Evolutionary conservation across 2,888 invertebrate genomes (phyloP).

Genomic region (Cactoblastis cactorum): DNA sequence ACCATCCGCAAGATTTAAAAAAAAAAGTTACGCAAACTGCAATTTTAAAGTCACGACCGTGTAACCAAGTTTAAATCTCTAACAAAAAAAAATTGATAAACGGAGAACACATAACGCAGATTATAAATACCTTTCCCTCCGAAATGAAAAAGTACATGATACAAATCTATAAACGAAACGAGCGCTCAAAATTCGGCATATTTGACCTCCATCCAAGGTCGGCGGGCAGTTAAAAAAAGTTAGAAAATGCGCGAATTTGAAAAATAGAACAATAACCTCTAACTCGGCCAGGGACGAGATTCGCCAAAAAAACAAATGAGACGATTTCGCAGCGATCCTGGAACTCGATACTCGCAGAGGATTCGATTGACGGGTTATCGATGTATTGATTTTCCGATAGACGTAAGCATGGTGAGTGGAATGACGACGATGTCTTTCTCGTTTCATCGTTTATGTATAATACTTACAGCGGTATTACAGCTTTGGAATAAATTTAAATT

Average conservation of each 20-base stretch:
- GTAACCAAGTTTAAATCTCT: no score
- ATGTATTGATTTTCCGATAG: constrained; percentile 35
- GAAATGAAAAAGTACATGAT: no score
- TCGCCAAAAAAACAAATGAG: constrained; percentile 56
- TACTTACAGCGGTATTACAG: no score
- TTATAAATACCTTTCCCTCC: no score
- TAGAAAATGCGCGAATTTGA: constrained; percentile 57
- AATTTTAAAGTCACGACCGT: no score
- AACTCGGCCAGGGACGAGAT: constrained; percentile 74
- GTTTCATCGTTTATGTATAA: no score
- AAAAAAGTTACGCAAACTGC: no score
- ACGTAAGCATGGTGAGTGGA: constrained; percentile 10
- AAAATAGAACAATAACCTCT: constrained; percentile 74
- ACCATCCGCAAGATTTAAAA: no score
- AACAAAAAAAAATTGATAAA: no score
- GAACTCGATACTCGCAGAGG: constrained; percentile 39
- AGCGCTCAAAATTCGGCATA: neutral
- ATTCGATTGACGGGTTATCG: constrained; percentile 37
- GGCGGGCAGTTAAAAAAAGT: constrained; percentile 40
- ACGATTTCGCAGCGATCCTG: constrained; percentile 47
- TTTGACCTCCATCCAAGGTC: constrained; percentile 21
- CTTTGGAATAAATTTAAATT: no score
- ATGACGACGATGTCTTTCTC: no score
- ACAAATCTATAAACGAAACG: neutral
- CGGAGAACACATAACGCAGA: no score